Base-by-base conservation (phyloP, 2,113 vertebrate genomes). In the Mesoclemmys tuberculata region DNA sequence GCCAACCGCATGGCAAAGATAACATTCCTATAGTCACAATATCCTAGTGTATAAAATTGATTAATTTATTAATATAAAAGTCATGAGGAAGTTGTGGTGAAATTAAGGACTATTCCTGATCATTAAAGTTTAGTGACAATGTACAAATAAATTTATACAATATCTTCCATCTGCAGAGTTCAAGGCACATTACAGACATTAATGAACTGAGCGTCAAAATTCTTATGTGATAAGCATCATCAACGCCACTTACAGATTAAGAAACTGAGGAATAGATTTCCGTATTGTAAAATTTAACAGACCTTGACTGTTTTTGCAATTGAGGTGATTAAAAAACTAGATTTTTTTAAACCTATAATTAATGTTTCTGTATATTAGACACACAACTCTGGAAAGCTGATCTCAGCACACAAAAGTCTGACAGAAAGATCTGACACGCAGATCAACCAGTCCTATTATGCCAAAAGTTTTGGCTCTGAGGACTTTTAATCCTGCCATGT, bases 1-100 rank as follows among this genome's bases (percentile, higher is more conserved):
- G 95, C 99, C 99, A 99, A 55, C 99, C 99, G 84, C 99, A 99
- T 0, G 99, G 99, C 87, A 99, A 94, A 52, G 99, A 99, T 87
- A 99, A 85, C 98, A 99, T 99, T 94, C 99, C 99, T 93, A 99
- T 98, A 1, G 98, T 99, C 88, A 99, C 98, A 93, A 99, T 98
- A 97, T 99, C 99, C 99, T 99, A 85, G 95, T 1, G 83, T 1
- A 3, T 2, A 64, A 94, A 75, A 84, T 51, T 93, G 89, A 93
- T 61, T 88, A 93, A 89, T 41, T 12, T 0, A 1, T 95, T 75
- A 87, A 79, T n/a, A 91, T 18, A 88, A 86, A 88, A 19, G 12
- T 79, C 18, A 54, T 2, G 44, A 46, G 2, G 58, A 41, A 80
- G 44, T 24, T 89, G 44, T 80, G 18, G 58, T 56, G 4, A 84